These are phyloP conservation scores for Sarcophaga peregrina DNA, from an alignment of 1,140 invertebrate species.

Conservation along the genomic window DNA sequence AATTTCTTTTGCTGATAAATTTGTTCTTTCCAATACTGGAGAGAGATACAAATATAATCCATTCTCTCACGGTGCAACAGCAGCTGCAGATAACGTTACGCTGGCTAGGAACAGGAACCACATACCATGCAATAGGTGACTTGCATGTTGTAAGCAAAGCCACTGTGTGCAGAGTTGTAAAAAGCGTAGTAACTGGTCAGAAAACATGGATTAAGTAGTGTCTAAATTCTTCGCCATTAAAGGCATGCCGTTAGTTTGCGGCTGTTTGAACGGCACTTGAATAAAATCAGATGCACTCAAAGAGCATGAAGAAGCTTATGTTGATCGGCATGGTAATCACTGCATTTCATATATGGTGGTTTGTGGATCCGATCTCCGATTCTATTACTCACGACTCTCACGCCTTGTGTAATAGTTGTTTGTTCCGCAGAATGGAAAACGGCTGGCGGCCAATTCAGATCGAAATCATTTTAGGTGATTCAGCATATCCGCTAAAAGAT, in stretches of 20 bases:
- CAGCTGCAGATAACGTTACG: neutral
- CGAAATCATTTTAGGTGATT: no score
- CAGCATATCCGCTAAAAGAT: neutral
- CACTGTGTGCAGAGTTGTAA: neutral
- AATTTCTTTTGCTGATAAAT: neutral
- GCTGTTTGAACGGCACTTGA: no score
- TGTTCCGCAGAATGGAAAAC: conserved; percentile 42
- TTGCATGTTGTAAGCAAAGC: neutral
- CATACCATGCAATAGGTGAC: neutral
- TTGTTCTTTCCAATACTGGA: neutral
- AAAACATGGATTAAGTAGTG: no score
- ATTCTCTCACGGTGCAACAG: neutral
- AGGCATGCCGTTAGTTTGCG: no score
- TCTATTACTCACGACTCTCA: conserved; percentile 54
- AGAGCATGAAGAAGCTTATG: no score
- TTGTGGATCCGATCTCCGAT: conserved; percentile 49
- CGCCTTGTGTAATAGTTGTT: conserved; percentile 49
- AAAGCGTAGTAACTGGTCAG: neutral
- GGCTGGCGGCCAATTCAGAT: conserved; percentile 32
- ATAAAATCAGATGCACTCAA: no score
- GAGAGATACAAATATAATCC: neutral
- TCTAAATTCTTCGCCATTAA: no score
- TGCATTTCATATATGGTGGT: no score
- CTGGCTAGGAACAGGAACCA: neutral
- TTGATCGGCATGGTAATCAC: no score